Evolutionary conservation across 2,888 invertebrate genomes (phyloP), one percentile per base, ranked within the genome.

Genomic region (Tachina fera): DNA sequence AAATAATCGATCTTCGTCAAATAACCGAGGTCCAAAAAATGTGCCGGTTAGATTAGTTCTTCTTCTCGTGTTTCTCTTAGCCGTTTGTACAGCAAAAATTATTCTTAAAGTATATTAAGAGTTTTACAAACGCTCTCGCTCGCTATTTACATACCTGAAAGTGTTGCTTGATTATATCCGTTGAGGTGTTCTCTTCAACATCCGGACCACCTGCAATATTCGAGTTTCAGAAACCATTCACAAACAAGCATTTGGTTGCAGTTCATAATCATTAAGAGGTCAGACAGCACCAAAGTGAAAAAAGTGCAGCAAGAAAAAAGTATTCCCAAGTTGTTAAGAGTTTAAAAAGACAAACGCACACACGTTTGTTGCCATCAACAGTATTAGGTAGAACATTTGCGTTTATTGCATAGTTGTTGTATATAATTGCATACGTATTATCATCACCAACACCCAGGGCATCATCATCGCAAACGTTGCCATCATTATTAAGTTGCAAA

Each of bases 111-210:
- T 45, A 58, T 77, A 53, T 71, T 79, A 63, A 79, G 47, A 56
- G 41, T 56, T 79, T 71, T 71, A 47, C 63, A 47, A 63, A 45
- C 71, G 53, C 77, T 86, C 83, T 11, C n/a, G n/a, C n/a, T n/a
- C n/a, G n/a, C n/a, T n/a, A n/a, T 31, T 67, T 83, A 88, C 93
- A 90, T 89, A 92, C 92, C 92, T 92, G 92, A 92, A 92, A 92
- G 90, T 93, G 93, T 91, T 92, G 92, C 91, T 92, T 93, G 90
- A 92, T 92, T 91, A 93, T 92, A 91, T 92, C 92, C 91, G 93
- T 90, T 91, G 92, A 92, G 89, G 91, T 90, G 90, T 92, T 92
- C 89, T 91, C 90, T 90, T 92, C 91, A 88, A 91, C 90, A 87
- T 92, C 92, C 91, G 92, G 93, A 89, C 92, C 93, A 91, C 92